phyloP scores from a whole-genome alignment of 2,113 vertebrate genomes.

The Gracilinanus agilis region DNA sequence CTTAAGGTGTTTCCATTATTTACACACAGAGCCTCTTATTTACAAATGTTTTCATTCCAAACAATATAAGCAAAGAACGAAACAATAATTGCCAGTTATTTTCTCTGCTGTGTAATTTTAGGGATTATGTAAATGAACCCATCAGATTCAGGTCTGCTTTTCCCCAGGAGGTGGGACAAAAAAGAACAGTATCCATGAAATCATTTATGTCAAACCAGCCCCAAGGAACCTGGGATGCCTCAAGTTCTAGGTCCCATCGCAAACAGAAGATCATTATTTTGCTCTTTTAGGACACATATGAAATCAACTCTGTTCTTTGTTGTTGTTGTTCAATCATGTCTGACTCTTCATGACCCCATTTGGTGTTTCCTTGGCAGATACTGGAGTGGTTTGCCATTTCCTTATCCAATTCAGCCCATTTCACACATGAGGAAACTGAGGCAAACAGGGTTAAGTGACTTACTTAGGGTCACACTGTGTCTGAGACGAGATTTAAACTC shows the following conservation, averaged over 20 bases:
- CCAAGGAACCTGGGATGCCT: not conserved
- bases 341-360: too few relatives aligned
- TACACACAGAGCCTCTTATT: conserved; percentile 40
- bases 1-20: not conserved
- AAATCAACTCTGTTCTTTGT: conserved; percentile 58
- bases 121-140: not conserved
- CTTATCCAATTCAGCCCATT: too few relatives aligned
- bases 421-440: too few relatives aligned
- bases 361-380: too few relatives aligned
- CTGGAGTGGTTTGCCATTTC: too few relatives aligned
- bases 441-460: too few relatives aligned
- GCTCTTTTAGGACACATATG: conserved; percentile 68
- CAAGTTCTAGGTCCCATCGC: conserved; percentile 44
- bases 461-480: too few relatives aligned
- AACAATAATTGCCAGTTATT: conserved; percentile 25
- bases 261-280: conserved; percentile 61
- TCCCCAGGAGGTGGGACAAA: not conserved
- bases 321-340: too few relatives aligned
- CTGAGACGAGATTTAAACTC: too few relatives aligned
- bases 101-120: not conserved
- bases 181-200: not conserved
- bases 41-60: conserved; percentile 54
- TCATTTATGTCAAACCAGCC: conserved; percentile 14
- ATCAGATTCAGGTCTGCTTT: not conserved
- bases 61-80: conserved; percentile 54